Conservation (phyloP, 2,888 invertebrate species). For the Zaprionus lineosus region DNA sequence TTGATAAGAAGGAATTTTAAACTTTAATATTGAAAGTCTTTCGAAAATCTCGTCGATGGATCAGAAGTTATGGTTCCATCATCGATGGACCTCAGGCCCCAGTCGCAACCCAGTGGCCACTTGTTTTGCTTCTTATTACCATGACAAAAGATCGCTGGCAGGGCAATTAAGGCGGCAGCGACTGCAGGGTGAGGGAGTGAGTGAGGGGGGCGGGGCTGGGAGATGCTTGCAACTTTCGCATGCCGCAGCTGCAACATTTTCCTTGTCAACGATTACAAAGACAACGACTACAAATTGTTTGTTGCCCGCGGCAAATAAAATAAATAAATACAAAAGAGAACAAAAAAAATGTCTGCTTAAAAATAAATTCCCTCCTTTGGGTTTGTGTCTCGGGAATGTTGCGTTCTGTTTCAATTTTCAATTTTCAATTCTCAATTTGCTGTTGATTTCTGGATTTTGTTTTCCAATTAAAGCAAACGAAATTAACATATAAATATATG, state of each 20-base stretch:
- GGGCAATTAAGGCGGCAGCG: slow-evolving; percentile 44
- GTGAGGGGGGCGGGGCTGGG: not conserved
- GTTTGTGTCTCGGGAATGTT: slow-evolving; percentile 11
- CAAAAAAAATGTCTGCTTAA: slow-evolving; percentile 51
- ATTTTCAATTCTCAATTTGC: not conserved
- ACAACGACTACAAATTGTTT: slow-evolving; percentile 71
- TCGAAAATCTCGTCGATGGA: not conserved
- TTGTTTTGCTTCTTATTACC: slow-evolving; percentile 14
- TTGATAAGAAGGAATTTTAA: too few relatives aligned
- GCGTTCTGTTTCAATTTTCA: slow-evolving; percentile 25
- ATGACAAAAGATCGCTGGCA: slow-evolving; percentile 37
- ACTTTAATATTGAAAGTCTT: too few relatives aligned
- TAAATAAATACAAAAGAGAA: slow-evolving; percentile 50
- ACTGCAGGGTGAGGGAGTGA: not conserved
- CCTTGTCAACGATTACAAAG: slow-evolving; percentile 53
- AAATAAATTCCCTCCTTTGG: slow-evolving; percentile 59
- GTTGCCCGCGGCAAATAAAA: slow-evolving; percentile 41
- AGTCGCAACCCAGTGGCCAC: not conserved
- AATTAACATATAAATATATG: slow-evolving; percentile 70
- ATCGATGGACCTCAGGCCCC: slow-evolving; percentile 41
- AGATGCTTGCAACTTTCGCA: slow-evolving; percentile 41
- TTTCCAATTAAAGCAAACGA: slow-evolving; percentile 60
- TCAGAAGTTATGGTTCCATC: slow-evolving; percentile 1
- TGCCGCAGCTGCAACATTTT: slow-evolving; percentile 73
- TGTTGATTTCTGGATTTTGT: slow-evolving; percentile 19